Conservation (phyloP, 2,888 invertebrate genomes). For the Drosophila formosana region DNA sequence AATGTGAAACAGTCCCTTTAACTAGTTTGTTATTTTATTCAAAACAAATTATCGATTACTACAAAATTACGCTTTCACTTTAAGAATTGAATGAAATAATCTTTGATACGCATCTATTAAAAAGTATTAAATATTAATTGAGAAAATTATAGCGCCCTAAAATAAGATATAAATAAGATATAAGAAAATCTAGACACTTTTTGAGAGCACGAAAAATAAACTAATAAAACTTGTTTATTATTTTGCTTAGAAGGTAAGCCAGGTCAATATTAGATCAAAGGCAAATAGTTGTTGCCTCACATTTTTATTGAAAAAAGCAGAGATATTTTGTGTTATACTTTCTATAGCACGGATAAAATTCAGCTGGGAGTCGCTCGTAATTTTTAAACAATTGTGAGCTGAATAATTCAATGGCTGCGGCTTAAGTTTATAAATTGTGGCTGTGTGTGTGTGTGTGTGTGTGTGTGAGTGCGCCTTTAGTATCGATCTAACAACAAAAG, state of each 20-base stretch:
- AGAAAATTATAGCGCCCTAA: too few species aligned
- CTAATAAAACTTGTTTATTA: too few species aligned
- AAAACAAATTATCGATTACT: too few species aligned
- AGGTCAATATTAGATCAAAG: background rate
- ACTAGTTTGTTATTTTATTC: too few species aligned
- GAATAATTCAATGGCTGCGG: background rate
- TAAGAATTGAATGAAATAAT: too few species aligned
- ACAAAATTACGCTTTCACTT: too few species aligned
- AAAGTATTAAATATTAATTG: too few species aligned
- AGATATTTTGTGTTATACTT: background rate
- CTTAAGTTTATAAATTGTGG: background rate
- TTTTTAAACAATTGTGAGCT: background rate
- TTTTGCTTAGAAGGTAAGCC: too few species aligned
- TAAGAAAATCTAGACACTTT: too few species aligned
- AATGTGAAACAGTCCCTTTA: background rate
- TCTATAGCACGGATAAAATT: background rate
- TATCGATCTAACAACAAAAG: slow-evolving; percentile 51
- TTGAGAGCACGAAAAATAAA: background rate
- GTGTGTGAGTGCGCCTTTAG: background rate
- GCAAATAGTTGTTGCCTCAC: background rate
- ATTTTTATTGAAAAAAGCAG: background rate
- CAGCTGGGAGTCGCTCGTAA: background rate
- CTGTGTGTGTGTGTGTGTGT: background rate
- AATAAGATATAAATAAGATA: too few species aligned
- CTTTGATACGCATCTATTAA: too few species aligned